Evolutionary conservation across 2,113 vertebrate species (phyloP).

Genomic region (Ptilorrhoa leucosticta): DNA sequence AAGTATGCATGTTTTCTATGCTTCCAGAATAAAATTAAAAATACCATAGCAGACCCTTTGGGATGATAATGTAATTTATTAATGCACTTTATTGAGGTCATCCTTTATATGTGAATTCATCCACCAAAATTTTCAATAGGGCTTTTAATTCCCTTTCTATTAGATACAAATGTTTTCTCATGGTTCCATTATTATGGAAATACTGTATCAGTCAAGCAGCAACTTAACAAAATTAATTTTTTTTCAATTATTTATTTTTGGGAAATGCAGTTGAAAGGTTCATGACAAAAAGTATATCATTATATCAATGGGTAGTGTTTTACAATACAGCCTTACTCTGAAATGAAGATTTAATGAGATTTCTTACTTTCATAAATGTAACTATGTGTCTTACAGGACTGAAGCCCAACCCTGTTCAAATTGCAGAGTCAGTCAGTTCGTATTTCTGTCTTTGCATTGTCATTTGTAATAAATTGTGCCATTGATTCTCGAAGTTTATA

Average conservation of each 20-base stretch:
- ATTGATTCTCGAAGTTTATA: background rate
- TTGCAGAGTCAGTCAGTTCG: background rate
- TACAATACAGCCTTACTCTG: background rate
- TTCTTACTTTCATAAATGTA: background rate
- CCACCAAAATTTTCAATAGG: background rate
- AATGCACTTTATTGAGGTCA: background rate
- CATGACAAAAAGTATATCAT: background rate
- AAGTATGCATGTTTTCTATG: background rate
- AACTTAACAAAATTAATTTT: background rate
- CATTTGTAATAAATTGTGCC: background rate
- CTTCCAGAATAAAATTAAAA: background rate
- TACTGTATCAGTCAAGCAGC: background rate
- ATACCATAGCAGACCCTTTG: background rate
- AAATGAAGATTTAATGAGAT: background rate
- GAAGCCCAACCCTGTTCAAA: background rate
- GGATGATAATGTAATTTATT: background rate
- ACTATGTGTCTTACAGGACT: background rate
- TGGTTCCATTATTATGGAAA: background rate
- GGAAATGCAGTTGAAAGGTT: background rate
- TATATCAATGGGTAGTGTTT: background rate
- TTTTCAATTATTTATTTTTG: background rate
- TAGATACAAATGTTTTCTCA: background rate
- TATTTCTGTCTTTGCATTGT: background rate
- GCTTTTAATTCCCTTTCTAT: background rate
- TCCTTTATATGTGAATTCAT: background rate